Evolutionary conservation across 2,797 vertebrate genomes (phyloP), one percentile per base, ranked within the genome.

Genomic region (Cirrhinus mrigala): DNA sequence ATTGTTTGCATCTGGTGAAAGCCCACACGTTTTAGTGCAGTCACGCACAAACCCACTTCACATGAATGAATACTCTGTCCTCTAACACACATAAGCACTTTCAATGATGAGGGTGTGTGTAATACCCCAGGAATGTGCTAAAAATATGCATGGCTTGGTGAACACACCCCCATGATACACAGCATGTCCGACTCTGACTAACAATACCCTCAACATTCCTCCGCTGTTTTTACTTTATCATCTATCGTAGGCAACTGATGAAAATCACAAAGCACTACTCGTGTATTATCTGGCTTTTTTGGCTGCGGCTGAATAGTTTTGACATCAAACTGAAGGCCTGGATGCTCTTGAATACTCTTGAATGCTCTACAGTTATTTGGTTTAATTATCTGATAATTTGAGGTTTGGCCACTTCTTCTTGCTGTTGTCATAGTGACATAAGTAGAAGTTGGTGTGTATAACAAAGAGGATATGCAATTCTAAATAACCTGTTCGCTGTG

Each of bases 351-450:
- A 24, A 37, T 24, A 22, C 16, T 58, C 16, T 60, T 62, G 69
- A 18, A 73, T 33, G 52, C 11, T n/a, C 56, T 50, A 9, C 27
- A 48, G 56, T 74, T 33, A 62, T 74, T 33, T 37, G 6, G 18
- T 12, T 24, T 64, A 18, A 62, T 82, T 60, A 48, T 74, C 40
- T 33, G 27, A 64, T 11, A 16, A 15, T 62, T 33, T 0, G 46
- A 73, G 22, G 22, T 12, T 83, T 40, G 58, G 75, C 8, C 22
- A 74, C 4, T 79, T 85, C 66, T 68, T 29, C 27, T 79, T 64
- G 58, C 71, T 83, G 88, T 90, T 88, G 87, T 88, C 88, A 86
- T 89, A 84, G 89, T 90, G 87, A 87, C 87, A 58, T 71, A 75
- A 86, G 44, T 70, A 81, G 74, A 86, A 66, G 58, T 74, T 64